These are phyloP conservation scores for Epinephelus moara DNA, from an alignment of 2,113 vertebrate species.

Conservation along the genomic window DNA sequence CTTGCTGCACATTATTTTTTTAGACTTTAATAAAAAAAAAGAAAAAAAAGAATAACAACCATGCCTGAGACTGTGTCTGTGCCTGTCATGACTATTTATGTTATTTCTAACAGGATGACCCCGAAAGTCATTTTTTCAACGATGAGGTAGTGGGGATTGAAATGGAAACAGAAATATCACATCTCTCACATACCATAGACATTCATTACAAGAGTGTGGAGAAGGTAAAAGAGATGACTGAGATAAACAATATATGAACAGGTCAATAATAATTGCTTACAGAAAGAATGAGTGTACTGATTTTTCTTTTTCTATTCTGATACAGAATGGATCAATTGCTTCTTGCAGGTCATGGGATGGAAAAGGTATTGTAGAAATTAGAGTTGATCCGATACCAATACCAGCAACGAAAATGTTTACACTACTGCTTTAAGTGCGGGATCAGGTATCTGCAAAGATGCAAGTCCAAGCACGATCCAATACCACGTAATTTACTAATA, in stretches of 20 bases:
- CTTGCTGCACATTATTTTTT: background rate
- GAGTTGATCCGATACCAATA: too few relatives aligned
- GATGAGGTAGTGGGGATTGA: constrained; percentile 36
- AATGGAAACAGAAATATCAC: constrained; percentile 57
- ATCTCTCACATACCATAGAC: constrained; percentile 51
- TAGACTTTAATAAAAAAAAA: background rate
- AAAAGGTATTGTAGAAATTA: background rate
- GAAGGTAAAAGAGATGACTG: constrained; percentile 42
- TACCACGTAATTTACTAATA: too few relatives aligned
- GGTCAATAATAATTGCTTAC: background rate
- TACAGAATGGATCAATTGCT: background rate
- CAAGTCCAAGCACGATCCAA: too few relatives aligned
- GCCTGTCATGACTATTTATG: background rate
- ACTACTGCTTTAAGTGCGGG: too few relatives aligned
- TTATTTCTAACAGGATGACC: constrained; percentile 16
- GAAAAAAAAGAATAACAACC: background rate
- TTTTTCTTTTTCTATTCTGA: background rate
- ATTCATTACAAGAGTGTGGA: constrained; percentile 20
- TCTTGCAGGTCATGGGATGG: constrained; percentile 63
- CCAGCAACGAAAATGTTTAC: too few relatives aligned
- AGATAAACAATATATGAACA: background rate
- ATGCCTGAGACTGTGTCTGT: background rate
- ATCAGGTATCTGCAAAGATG: too few relatives aligned
- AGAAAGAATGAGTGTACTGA: background rate
- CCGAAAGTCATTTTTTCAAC: background rate